phyloP scores from a whole-genome alignment of 2,888 invertebrate genomes.

The Noctua comes region DNA sequence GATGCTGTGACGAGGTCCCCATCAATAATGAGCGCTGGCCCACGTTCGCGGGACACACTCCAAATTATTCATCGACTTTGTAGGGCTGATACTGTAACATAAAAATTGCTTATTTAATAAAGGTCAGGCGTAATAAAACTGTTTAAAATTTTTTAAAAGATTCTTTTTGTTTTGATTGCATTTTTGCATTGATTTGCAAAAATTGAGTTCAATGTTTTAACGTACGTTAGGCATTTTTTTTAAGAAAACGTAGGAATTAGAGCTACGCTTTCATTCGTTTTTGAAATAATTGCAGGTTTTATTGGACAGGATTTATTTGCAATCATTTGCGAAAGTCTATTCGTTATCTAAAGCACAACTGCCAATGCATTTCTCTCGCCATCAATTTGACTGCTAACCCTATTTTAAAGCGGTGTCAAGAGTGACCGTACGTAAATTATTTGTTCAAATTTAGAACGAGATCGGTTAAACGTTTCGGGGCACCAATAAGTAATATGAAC shows the following conservation, averaged over 20 bases:
- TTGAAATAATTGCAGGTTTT: neutral
- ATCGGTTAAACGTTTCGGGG: conserved; percentile 89
- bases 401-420: conserved; percentile 79
- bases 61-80: conserved; percentile 78
- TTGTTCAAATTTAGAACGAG: conserved; percentile 89
- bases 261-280: neutral
- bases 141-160: neutral
- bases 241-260: neutral
- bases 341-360: conserved; percentile 27
- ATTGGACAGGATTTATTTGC: conserved; percentile 10
- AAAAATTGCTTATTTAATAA: conserved; percentile 12
- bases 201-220: neutral
- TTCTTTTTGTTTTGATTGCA: neutral
- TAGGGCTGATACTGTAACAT: conserved; percentile 72
- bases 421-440: conserved; percentile 90
- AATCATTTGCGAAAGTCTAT: conserved; percentile 18
- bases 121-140: neutral
- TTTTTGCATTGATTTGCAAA: too few relatives aligned
- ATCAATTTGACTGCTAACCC: conserved; percentile 72
- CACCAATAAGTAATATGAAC: conserved; percentile 87
- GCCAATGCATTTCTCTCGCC: conserved; percentile 20
- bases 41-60: conserved; percentile 70
- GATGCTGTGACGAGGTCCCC: conserved; percentile 70
- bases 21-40: conserved; percentile 76
- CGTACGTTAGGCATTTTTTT: neutral